Evolutionary conservation across 2,888 invertebrate genomes (phyloP).

Genomic region (Leptinotarsa tumamoca): DNA sequence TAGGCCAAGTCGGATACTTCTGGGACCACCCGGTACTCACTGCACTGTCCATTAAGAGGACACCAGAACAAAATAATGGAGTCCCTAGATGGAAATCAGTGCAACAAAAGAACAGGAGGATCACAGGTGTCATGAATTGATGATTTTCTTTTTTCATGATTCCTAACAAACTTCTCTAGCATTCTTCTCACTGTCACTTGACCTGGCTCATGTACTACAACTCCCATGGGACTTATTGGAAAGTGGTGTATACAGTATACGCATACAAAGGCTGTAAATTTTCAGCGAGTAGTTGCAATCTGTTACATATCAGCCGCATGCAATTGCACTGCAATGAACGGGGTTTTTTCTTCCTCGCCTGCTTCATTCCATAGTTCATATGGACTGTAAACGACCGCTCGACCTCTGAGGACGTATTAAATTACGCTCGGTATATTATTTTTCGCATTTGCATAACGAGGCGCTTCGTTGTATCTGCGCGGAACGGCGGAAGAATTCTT

Average conservation of each 20-base stretch:
- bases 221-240: not conserved
- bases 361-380: constrained; percentile 3
- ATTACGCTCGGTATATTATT: constrained; percentile 13
- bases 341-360: constrained; percentile 18
- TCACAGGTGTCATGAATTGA: too few species aligned
- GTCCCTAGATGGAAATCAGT: too few species aligned
- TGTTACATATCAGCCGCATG: constrained; percentile 29
- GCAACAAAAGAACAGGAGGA: too few species aligned
- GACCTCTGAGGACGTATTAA: constrained; percentile 13
- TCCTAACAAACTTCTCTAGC: too few species aligned
- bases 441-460: constrained; percentile 16
- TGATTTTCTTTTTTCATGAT: too few species aligned
- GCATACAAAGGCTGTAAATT: constrained; percentile 23
- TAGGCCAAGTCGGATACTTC: too few species aligned
- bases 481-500: constrained; percentile 10
- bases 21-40: too few species aligned
- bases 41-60: too few species aligned
- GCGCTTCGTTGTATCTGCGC: constrained; percentile 15
- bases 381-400: constrained; percentile 22
- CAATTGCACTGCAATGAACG: constrained; percentile 15
- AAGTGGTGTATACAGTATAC: constrained; percentile 16
- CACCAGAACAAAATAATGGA: too few species aligned
- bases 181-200: too few species aligned
- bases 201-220: not conserved
- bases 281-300: constrained; percentile 22